Percentiles rank a stretch among this genome's conserved stretches.
These are phyloP conservation scores for Drosophila silvestris DNA, from an alignment of 2,888 invertebrate species.

Conservation along the genomic window DNA sequence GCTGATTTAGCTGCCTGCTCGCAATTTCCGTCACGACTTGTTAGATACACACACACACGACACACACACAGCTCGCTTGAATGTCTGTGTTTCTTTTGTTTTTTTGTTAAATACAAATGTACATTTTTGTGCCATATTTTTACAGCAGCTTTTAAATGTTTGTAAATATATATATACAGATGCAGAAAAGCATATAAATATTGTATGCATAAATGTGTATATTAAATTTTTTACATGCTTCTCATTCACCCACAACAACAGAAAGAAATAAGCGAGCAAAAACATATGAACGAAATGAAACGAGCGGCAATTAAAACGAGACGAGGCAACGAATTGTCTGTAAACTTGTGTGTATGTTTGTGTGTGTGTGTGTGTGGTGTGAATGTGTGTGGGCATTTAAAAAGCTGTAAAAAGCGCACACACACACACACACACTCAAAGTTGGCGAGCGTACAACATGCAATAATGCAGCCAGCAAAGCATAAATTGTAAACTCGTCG, in stretches of 20 bases:
- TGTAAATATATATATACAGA: slow-evolving; percentile 11
- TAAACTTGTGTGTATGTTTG: slow-evolving; percentile 14
- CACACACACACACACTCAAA: slow-evolving; percentile 31
- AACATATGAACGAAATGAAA: slow-evolving; percentile 43
- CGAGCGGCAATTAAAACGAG: slow-evolving; percentile 69
- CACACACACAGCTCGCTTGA: slow-evolving; percentile 17
- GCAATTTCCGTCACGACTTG: slow-evolving; percentile 76
- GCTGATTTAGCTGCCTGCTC: slow-evolving; percentile 63
- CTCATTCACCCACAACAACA: slow-evolving; percentile 74
- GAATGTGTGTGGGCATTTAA: slow-evolving; percentile 60
- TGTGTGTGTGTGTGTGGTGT: slow-evolving; percentile 18
- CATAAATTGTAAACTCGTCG: slow-evolving; percentile 84
- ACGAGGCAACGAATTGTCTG: slow-evolving; percentile 48
- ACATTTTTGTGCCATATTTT: slow-evolving; percentile 47
- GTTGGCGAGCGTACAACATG: slow-evolving; percentile 72
- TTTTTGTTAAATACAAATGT: slow-evolving; percentile 26
- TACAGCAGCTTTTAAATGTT: slow-evolving; percentile 44
- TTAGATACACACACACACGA: slow-evolving; percentile 14
- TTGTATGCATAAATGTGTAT: slow-evolving; percentile 38
- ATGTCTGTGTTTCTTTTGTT: slow-evolving; percentile 22
- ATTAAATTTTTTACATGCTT: slow-evolving; percentile 63
- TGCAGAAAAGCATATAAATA: slow-evolving; percentile 24
- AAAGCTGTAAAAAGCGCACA: slow-evolving; percentile 74
- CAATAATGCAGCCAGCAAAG: slow-evolving; percentile 84
- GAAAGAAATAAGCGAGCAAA: slow-evolving; percentile 49